Evolutionary conservation across 2,888 invertebrate genomes (phyloP), one percentile per base, ranked within the genome.

Genomic region (Leptinotarsa haldemani): DNA sequence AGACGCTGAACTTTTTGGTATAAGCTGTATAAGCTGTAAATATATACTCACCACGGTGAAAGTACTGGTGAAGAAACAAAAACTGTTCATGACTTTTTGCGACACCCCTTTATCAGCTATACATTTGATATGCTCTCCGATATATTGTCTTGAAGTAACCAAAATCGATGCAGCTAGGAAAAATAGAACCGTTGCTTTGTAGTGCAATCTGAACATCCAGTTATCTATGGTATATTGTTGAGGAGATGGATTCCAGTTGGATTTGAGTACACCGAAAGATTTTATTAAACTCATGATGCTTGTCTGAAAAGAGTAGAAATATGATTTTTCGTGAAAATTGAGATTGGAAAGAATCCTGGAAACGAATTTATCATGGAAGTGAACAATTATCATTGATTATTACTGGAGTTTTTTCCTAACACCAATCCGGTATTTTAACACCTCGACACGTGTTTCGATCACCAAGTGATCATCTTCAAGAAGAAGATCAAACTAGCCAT

Each of bases 121-220:
- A 84, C 98, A 98, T 88, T 93, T 94, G 84, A 98, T 98, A 78
- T 97, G 97, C 83, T 97, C 97, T 16, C 98, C 98, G 84, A 98
- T 94, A 88, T 96, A 97, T 88, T 98, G 97, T 75, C 95, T 91
- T 0, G 90, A 93, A 13, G 94, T 92, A 58, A 98, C 96, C 83
- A 98, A 89, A 82, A 97, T 89, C 50, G 94, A 94, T 82, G 92
- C 92, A 3, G 92, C 92, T 70, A 98, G 88, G 50, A 98, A 90
- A 73, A 95, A 87, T 9, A 93, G 89, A 79, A 95, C 94, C 0
- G 97, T 96, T 63, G 91, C 90, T 84, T 95, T 92, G 87, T 97
- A 97, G 86, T 97, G 97, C 16, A 97, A 88, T 82, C 94, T 93
- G 87, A 97, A 97, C 7, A 93, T 91, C 47, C 92, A 84, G 84